Percentiles rank a stretch among this genome's conserved stretches.
Conservation (phyloP, 2,888 invertebrate species). For the Lycocerus yunnanus region DNA sequence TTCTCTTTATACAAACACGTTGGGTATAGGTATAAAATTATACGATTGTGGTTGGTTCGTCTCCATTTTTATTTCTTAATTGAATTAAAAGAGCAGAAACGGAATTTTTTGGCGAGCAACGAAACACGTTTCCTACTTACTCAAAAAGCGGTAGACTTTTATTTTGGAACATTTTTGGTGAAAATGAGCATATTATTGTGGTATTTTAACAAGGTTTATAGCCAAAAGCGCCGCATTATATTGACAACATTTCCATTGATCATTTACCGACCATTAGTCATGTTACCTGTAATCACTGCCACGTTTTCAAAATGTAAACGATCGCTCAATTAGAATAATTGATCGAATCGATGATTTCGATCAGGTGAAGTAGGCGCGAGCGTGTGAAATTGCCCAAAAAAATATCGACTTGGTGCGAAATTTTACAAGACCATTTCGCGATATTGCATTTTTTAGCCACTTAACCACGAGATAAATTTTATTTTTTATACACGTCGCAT, state of each 20-base stretch:
- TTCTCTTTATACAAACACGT: conserved; percentile 20
- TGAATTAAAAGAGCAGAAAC: conserved; percentile 15
- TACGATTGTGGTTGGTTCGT: conserved; percentile 12
- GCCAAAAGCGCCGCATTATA: conserved; percentile 30
- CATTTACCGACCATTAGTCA: conserved; percentile 33
- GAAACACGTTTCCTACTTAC: conserved; percentile 10
- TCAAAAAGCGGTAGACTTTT: conserved; percentile 11
- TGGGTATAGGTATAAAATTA: conserved; percentile 4
- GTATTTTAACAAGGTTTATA: conserved; percentile 31
- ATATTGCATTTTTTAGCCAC: not conserved
- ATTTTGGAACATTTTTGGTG: conserved; percentile 21
- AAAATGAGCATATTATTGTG: conserved; percentile 25
- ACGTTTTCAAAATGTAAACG: conserved; percentile 30
- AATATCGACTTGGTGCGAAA: conserved; percentile 4
- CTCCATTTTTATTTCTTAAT: conserved; percentile 25
- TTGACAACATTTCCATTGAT: conserved; percentile 27
- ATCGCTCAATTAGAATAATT: conserved; percentile 32
- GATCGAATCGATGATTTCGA: conserved; percentile 21
- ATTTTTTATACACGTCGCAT: not conserved
- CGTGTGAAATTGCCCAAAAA: conserved; percentile 29
- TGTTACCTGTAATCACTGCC: conserved; percentile 32
- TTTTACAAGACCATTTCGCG: not conserved
- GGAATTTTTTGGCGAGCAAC: conserved; percentile 3
- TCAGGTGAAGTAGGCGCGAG: conserved; percentile 21
- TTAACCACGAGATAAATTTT: not conserved